Evolutionary conservation across 1,140 invertebrate genomes (phyloP).

Genomic region (Lordiphosa clarofinis): DNA sequence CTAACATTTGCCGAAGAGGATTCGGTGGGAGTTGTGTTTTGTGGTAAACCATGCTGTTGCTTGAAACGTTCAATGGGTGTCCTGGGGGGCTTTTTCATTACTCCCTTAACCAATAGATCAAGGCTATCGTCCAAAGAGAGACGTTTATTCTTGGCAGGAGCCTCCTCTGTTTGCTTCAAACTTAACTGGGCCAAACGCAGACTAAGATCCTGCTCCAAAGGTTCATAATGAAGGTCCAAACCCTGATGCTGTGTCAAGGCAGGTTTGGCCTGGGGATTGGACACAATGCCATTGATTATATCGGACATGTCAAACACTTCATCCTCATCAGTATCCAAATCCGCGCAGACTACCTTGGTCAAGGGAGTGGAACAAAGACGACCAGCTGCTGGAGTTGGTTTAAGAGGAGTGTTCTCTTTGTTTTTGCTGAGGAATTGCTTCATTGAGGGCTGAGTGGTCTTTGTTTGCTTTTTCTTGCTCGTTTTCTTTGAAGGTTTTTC

Average conservation of each 20-base stretch:
- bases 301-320: constrained; percentile 82
- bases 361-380: constrained; percentile 65
- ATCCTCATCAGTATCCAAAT: constrained; percentile 76
- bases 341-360: constrained; percentile 48
- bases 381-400: constrained; percentile 17
- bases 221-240: constrained; percentile 53
- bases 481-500: constrained; percentile 75
- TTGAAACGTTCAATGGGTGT: constrained; percentile 61
- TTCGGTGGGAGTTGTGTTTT: constrained; percentile 9
- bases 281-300: constrained; percentile 82
- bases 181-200: constrained; percentile 44
- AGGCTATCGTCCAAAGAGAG: constrained; percentile 63
- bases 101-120: constrained; percentile 58
- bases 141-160: constrained; percentile 27
- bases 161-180: constrained; percentile 6
- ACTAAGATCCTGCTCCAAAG: constrained; percentile 46
- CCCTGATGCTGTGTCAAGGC: constrained; percentile 45
- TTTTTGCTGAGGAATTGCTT: constrained; percentile 70
- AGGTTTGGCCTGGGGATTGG: constrained; percentile 55
- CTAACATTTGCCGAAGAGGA: constrained; percentile 38
- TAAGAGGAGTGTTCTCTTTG: constrained; percentile 36
- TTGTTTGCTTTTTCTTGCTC: constrained; percentile 80
- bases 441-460: constrained; percentile 49
- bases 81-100: constrained; percentile 17
- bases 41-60: constrained; percentile 27